Evolutionary conservation across 2,888 invertebrate genomes (phyloP).

Genomic region (Pseudoips prasinana): DNA sequence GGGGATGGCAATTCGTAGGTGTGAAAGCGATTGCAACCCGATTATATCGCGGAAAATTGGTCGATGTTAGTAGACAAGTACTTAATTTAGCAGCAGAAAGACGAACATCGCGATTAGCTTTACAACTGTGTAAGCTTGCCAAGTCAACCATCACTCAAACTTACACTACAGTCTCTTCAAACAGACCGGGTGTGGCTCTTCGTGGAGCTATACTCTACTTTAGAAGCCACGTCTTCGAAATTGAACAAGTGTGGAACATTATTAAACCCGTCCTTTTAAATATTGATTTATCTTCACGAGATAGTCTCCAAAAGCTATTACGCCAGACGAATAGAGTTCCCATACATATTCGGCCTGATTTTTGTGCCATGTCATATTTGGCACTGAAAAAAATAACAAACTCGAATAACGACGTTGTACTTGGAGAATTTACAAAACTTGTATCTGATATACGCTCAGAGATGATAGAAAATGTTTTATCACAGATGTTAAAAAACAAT

Average conservation of each 20-base stretch:
- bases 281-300: slow-evolving; percentile 25
- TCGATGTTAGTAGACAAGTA: slow-evolving; percentile 30
- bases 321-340: slow-evolving; percentile 33
- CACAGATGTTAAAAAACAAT: slow-evolving; percentile 22
- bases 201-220: slow-evolving; percentile 39
- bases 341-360: slow-evolving; percentile 40
- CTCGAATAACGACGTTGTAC: slow-evolving; percentile 14
- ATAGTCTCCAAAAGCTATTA: slow-evolving; percentile 12
- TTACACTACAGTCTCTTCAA: background rate
- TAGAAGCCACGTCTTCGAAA: slow-evolving; percentile 22
- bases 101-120: slow-evolving; percentile 40
- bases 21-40: slow-evolving; percentile 51
- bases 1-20: slow-evolving; percentile 46
- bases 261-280: slow-evolving; percentile 39
- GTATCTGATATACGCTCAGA: slow-evolving; percentile 33
- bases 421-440: slow-evolving; percentile 29
- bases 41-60: slow-evolving; percentile 34
- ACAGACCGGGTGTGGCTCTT: slow-evolving; percentile 40
- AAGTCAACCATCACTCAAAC: background rate
- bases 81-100: slow-evolving; percentile 37
- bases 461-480: slow-evolving; percentile 30
- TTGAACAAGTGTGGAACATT: slow-evolving; percentile 43
- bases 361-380: slow-evolving; percentile 39
- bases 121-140: slow-evolving; percentile 27
- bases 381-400: slow-evolving; percentile 27